These are phyloP conservation scores for Hylyphantes graminicola DNA, from an alignment of 1,140 invertebrate genomes.

Conservation along the genomic window DNA sequence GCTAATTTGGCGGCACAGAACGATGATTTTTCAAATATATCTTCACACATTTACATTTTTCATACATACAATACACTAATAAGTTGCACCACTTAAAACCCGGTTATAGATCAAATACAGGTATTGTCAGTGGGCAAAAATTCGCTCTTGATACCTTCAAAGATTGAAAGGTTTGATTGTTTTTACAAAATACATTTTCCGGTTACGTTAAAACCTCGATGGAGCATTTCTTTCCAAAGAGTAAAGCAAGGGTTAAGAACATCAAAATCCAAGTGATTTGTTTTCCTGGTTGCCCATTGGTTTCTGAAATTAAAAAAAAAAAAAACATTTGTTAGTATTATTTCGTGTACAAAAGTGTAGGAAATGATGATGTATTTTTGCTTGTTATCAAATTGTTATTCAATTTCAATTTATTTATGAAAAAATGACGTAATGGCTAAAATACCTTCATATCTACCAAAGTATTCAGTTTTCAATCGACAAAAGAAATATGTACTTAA, in stretches of 20 bases:
- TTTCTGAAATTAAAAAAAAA: slow-evolving; percentile 20
- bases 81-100: neutral
- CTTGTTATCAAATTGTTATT: neutral
- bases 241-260: slow-evolving; percentile 31
- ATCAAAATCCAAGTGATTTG: slow-evolving; percentile 29
- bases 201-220: slow-evolving; percentile 20
- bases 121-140: slow-evolving; percentile 7
- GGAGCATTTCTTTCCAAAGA: slow-evolving; percentile 20
- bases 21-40: neutral
- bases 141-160: neutral
- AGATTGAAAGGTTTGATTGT: slow-evolving; percentile 37
- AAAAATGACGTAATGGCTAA: too few relatives aligned
- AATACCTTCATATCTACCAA: too few relatives aligned
- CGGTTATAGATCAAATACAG: neutral
- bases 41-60: slow-evolving; percentile 4
- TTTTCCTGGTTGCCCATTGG: slow-evolving; percentile 23
- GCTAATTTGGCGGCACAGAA: slow-evolving; percentile 7
- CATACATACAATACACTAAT: slow-evolving; percentile 17
- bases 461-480: too few relatives aligned
- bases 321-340: neutral
- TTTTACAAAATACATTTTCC: slow-evolving; percentile 17
- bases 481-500: too few relatives aligned
- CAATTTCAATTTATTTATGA: too few relatives aligned
- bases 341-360: too few relatives aligned
- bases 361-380: neutral